A percentile compares a stretch with the other conserved stretches of the same genome.
Conservation (phyloP, 2,888 invertebrate species). For the Autographa gamma region DNA sequence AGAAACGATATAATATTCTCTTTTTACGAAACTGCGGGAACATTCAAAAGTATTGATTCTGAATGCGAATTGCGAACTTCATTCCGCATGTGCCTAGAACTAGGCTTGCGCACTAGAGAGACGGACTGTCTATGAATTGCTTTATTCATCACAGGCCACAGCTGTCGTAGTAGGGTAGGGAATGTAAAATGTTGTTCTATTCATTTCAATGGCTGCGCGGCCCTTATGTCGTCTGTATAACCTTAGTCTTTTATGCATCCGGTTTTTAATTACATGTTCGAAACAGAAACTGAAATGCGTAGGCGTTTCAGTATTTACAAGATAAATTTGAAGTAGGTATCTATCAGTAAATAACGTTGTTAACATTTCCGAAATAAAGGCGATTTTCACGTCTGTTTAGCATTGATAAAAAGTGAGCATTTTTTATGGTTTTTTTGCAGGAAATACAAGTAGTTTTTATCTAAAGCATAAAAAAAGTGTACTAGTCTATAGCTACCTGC, state of each 20-base stretch:
- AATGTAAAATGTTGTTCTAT: constrained; percentile 34
- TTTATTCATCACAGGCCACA: constrained; percentile 25
- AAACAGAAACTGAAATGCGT: not conserved
- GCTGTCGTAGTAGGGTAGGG: constrained; percentile 31
- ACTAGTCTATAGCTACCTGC: too few species aligned
- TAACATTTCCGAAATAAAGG: too few species aligned
- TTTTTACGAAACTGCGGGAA: constrained; percentile 56
- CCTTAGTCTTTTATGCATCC: not conserved
- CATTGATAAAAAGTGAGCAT: too few species aligned
- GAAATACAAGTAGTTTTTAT: too few species aligned
- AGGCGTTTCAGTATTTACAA: not conserved
- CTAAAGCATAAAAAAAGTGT: too few species aligned
- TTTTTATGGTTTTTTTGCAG: too few species aligned
- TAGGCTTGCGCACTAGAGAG: constrained; percentile 63
- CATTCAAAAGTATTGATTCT: constrained; percentile 64
- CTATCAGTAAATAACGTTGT: too few species aligned
- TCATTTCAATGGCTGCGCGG: constrained; percentile 36
- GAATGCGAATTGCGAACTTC: constrained; percentile 33
- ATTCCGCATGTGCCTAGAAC: constrained; percentile 59
- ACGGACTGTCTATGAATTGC: constrained; percentile 33
- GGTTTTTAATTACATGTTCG: not conserved
- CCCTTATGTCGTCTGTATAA: constrained; percentile 13
- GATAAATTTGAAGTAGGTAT: not conserved
- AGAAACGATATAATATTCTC: not conserved
- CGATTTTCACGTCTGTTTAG: too few species aligned